A percentile compares a stretch with the other conserved stretches of the same genome.
These are phyloP conservation scores for Cyanistes caeruleus DNA, from an alignment of 2,113 vertebrate genomes.

Conservation along the genomic window DNA sequence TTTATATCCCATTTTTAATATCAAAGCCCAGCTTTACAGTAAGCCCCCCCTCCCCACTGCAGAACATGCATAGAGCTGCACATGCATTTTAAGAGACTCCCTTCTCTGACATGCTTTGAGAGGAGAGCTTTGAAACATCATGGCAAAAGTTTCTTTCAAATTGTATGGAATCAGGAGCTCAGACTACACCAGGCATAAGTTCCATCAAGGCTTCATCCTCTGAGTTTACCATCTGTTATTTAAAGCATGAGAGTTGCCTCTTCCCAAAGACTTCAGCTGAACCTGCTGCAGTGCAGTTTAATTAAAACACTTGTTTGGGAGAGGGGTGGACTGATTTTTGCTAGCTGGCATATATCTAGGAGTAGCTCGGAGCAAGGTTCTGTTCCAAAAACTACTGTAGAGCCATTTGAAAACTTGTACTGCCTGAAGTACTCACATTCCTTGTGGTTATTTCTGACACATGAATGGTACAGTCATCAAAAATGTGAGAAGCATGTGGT, in stretches of 20 bases:
- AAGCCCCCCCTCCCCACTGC: rapidly evolving
- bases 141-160: neutral
- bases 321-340: neutral
- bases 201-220: neutral
- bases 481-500: slow-evolving; percentile 32
- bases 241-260: neutral
- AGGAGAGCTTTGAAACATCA: neutral
- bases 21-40: neutral
- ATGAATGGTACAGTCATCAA: neutral
- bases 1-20: neutral
- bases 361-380: neutral
- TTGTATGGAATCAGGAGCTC: neutral
- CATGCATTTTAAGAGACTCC: neutral
- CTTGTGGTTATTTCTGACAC: slow-evolving; percentile 4
- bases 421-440: neutral
- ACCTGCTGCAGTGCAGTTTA: neutral
- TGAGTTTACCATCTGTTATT: neutral
- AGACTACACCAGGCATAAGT: neutral
- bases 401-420: neutral
- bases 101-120: neutral
- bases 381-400: neutral
- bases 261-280: neutral
- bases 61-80: neutral
- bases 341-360: neutral
- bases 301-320: neutral